Evolutionary conservation across 2,797 vertebrate species (phyloP), one percentile per base, ranked within the genome.

Genomic region (Tokudaia muenninki): DNA sequence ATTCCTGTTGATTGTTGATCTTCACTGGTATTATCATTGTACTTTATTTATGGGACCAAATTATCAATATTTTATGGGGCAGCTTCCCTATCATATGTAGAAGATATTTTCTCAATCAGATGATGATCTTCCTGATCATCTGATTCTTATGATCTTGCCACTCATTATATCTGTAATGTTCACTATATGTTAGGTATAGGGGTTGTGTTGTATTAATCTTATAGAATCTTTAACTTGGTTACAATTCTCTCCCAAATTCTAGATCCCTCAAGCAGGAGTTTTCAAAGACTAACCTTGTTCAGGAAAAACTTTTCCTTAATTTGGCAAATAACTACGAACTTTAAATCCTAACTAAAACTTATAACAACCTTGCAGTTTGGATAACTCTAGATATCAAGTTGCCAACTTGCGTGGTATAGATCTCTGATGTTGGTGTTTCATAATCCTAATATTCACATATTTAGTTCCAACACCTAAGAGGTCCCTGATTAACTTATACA

Each of bases 381-480:
- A 70, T 67, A 44, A 44, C 2, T 70, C n/a, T 57, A 6, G 47
- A 19, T 44, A 63, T 84, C 79, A 13, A 44, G 19, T 65, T 88
- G 81, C 22, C n/a, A 94, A 63, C 78, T 55, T 96, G 50, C 44
- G 29, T 88, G 5, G 5, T 47, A 52, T 41, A 21, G 52, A 29
- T 44, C 16, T 94, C 17, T 90, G 61, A 55, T n/a, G 77, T 29
- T 82, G 14, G 57, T 5, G 80, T 55, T 52, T 1, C 14, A 67
- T 61, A 74, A 12, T n/a, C 29, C 75, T 90, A 21, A 81, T 80
- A 80, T 12, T 92, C 31, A 90, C 82, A 22, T 77, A 9, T 91
- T 86, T 92, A 61, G 78, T 96, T 93, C 63, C 77, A 88, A n/a
- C 93, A 41, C 9, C 67, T 10, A 57, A 26, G 26, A 92, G n/a